Conservation (phyloP, 2,113 vertebrate genomes). For the Prinia subflava region DNA sequence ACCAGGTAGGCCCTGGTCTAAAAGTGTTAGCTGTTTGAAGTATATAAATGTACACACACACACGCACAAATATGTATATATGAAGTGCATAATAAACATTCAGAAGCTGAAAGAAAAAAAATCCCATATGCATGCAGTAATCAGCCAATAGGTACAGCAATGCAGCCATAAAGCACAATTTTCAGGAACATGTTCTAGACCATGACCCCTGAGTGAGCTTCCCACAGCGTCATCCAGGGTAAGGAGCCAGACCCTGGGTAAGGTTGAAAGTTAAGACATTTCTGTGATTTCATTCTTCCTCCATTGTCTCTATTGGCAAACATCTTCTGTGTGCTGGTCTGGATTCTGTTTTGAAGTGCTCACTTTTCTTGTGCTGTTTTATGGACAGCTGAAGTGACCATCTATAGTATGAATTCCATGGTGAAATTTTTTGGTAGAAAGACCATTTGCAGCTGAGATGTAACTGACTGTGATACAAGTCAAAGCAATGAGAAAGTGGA, state of each 20-base stretch:
- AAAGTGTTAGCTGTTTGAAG: neutral
- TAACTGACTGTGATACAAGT: neutral
- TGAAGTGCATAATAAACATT: neutral
- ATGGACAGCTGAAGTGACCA: neutral
- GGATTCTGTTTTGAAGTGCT: neutral
- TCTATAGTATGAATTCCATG: neutral
- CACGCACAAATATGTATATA: accelerated
- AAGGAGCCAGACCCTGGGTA: neutral
- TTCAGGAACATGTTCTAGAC: neutral
- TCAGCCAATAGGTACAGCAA: neutral
- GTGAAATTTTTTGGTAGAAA: neutral
- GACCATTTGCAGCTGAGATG: neutral
- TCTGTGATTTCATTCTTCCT: neutral
- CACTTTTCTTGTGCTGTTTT: neutral
- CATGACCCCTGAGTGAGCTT: neutral
- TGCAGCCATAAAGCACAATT: neutral
- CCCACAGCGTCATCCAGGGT: neutral
- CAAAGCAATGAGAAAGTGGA: neutral
- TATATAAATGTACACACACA: neutral
- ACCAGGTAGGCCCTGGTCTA: neutral
- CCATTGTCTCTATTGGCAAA: neutral
- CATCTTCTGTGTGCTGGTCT: neutral
- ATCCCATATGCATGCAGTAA: neutral
- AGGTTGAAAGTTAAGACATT: neutral
- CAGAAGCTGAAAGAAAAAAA: neutral